Conservation (phyloP, 2,888 invertebrate species). For the Agonopterix alstromeriana region DNA sequence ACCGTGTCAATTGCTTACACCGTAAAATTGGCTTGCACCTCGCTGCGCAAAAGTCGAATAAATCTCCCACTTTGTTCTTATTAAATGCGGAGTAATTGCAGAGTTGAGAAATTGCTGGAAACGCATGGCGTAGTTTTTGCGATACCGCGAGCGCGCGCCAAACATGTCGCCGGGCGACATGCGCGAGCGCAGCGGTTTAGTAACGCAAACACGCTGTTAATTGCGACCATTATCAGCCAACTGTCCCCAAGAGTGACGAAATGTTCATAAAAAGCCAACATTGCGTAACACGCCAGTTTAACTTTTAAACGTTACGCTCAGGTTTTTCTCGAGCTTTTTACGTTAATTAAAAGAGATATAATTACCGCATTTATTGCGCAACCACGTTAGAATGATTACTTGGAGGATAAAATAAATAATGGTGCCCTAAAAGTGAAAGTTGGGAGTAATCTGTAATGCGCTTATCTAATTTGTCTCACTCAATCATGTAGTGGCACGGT, state of each 20-base stretch:
- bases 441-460: slow-evolving; percentile 35
- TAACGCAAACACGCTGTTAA: slow-evolving; percentile 50
- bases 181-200: slow-evolving; percentile 27
- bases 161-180: slow-evolving; percentile 40
- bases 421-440: slow-evolving; percentile 64
- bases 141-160: slow-evolving; percentile 27
- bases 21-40: slow-evolving; percentile 1
- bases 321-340: slow-evolving; percentile 13
- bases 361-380: slow-evolving; percentile 9
- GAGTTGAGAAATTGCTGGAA: slow-evolving; percentile 50
- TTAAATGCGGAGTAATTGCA: slow-evolving; percentile 41
- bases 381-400: slow-evolving; percentile 5
- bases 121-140: slow-evolving; percentile 47
- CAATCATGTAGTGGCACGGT: slow-evolving; percentile 39
- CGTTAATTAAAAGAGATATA: slow-evolving; percentile 8
- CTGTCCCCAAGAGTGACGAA: slow-evolving; percentile 53
- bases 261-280: slow-evolving; percentile 50
- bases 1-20: slow-evolving; percentile 1
- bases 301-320: slow-evolving; percentile 13
- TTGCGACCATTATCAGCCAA: slow-evolving; percentile 55
- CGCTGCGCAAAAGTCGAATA: slow-evolving; percentile 1
- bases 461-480: slow-evolving; percentile 66
- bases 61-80: slow-evolving; percentile 23
- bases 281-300: slow-evolving; percentile 37
- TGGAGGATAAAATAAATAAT: slow-evolving; percentile 13